Evolutionary conservation across 2,888 invertebrate species (phyloP), one percentile per base, ranked within the genome.

Genomic region (Chalcis sispes): DNA sequence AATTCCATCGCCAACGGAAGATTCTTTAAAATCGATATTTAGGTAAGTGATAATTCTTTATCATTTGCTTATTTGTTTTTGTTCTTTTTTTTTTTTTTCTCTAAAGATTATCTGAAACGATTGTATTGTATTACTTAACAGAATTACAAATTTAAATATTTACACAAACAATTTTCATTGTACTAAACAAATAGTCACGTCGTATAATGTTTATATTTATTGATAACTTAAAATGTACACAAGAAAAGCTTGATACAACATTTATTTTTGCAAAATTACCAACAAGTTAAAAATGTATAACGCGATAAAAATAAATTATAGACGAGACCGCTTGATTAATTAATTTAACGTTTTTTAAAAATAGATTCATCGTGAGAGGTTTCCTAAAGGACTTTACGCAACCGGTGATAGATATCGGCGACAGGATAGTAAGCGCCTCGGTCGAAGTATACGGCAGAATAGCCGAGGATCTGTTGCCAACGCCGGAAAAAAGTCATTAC

Each of bases 401-500:
- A 2, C 92, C 93, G 65, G 93, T 96, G 1, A 90, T 93, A 0
- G 90, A 91, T 1, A 88, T 95, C 0, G 92, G 92, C 0, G 94
- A 94, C 69, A 90, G 92, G 27, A 92, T 97, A 83, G 95, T 98
- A 0, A 91, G 93, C 79, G 95, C 97, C 0, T 94, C 96, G 0
- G 94, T 97, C 52, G 94, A 95, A 62, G 91, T 97, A 1, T 98
- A 98, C 85, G 91, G 92, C 79, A 92, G 93, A 82, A 95, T 97
- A 56, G 93, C 94, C 18, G 89, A 91, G 0, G 95, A 95, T 82
- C 91, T 98, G 80, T 89, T 98, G 32, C 98, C 98, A 0, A 98
- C 97, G 0, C 98, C 98, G 0, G 93, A 95, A 29, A 97, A 97
- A 87, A 95, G 95, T 0, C 97, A 98, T 89, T 98, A 98, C 85